Conservation (phyloP, 53 echinoderm and acorn worm genomes). For the Stichopus horrens region DNA sequence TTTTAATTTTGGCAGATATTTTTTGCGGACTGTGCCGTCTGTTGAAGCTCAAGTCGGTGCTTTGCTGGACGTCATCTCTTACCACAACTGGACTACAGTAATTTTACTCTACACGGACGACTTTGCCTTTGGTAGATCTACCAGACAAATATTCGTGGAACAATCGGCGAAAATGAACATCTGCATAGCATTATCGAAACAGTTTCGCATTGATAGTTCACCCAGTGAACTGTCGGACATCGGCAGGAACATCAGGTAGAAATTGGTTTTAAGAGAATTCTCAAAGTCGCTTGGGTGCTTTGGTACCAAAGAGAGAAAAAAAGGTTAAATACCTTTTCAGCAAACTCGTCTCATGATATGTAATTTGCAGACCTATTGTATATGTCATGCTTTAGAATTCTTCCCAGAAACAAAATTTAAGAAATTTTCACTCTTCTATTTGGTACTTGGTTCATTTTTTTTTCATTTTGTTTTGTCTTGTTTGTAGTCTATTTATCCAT, state of each 20-base stretch:
- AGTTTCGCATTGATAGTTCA: constrained; percentile 58
- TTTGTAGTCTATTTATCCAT: too few species aligned
- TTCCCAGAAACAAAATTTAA: too few species aligned
- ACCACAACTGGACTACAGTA: constrained; percentile 73
- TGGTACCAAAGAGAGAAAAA: too few species aligned
- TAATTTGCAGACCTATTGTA: too few species aligned
- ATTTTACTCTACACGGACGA: constrained; percentile 74
- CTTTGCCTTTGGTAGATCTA: constrained; percentile 60
- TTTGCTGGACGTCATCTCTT: constrained; percentile 61
- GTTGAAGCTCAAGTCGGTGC: constrained; percentile 68
- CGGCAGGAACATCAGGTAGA: constrained; percentile 65
- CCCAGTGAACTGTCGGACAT: constrained; percentile 50
- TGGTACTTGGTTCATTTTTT: too few species aligned
- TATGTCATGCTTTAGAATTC: too few species aligned
- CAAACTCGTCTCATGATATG: too few species aligned
- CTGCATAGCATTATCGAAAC: constrained; percentile 62
- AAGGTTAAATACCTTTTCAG: too few species aligned
- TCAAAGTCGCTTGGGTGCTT: too few species aligned
- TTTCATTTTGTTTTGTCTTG: too few species aligned
- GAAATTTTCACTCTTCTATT: too few species aligned
- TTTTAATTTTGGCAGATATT: constrained; percentile 63
- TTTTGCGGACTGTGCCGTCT: constrained; percentile 72
- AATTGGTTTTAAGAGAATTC: too few species aligned
- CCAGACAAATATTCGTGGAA: constrained; percentile 52
- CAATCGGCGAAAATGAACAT: constrained; percentile 55